A percentile compares a stretch with the other conserved stretches of the same genome.
Conservation (phyloP, 2,888 invertebrate genomes). For the Pseudanteris insignis region DNA sequence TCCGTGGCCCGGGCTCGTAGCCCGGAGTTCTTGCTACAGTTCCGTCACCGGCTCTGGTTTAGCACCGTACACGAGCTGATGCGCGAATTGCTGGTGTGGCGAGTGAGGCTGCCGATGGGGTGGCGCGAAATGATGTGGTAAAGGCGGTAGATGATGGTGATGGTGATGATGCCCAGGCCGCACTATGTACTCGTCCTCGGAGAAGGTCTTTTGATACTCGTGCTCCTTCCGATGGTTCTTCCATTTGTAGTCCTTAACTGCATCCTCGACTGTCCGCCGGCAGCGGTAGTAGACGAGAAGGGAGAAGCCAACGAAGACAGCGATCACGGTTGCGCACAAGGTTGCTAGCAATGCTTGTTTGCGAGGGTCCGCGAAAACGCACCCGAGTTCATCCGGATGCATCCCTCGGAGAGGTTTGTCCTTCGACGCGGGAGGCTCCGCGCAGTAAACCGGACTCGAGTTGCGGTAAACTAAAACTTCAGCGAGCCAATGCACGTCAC, state of each 20-base stretch:
- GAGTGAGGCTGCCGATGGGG: conserved; percentile 61
- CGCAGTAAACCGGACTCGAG: conserved; percentile 77
- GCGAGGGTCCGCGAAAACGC: conserved; percentile 80
- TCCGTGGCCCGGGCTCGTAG: conserved; percentile 73
- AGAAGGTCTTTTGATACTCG: conserved; percentile 89
- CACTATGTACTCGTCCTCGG: conserved; percentile 86
- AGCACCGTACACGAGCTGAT: conserved; percentile 62
- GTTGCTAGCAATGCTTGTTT: conserved; percentile 84
- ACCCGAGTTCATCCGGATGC: conserved; percentile 81
- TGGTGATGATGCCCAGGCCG: conserved; percentile 72
- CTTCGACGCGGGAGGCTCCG: conserved; percentile 77
- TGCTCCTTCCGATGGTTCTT: conserved; percentile 84
- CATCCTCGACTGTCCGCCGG: conserved; percentile 81
- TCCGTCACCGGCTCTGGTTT: conserved; percentile 89
- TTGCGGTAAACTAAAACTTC: conserved; percentile 76
- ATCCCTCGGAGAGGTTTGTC: conserved; percentile 70
- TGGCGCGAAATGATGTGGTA: conserved; percentile 58
- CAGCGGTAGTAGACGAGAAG: conserved; percentile 79
- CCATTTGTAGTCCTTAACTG: conserved; percentile 84
- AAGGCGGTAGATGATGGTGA: conserved; percentile 63
- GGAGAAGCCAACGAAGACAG: conserved; percentile 76
- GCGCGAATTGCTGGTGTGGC: conserved; percentile 63
- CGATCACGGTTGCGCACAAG: conserved; percentile 78
- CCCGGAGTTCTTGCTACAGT: conserved; percentile 96
- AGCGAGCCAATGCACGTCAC: conserved; percentile 81